Evolutionary conservation across 1,140 invertebrate genomes (phyloP).

Genomic region (Drosophila busckii): DNA sequence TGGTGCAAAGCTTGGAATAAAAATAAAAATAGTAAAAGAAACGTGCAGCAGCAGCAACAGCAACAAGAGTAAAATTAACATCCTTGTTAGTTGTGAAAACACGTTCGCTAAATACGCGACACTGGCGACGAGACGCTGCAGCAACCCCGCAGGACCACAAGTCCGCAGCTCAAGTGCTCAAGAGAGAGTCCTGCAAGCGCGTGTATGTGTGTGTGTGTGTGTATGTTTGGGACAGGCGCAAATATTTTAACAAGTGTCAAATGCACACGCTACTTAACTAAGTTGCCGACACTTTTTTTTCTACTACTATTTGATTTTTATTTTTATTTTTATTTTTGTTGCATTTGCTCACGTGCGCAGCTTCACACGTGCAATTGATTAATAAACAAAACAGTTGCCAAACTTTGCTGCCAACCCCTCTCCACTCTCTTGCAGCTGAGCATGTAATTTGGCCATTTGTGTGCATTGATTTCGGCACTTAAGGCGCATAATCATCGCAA

Average conservation of each 20-base stretch:
- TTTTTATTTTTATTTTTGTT: conserved; percentile 12
- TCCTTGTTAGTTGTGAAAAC: conserved; percentile 76
- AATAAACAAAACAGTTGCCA: conserved; percentile 66
- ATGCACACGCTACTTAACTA: conserved; percentile 78
- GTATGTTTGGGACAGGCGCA: conserved; percentile 62
- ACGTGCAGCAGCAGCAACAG: conserved; percentile 22
- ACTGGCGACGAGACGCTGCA: conserved; percentile 9
- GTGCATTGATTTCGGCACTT: conserved; percentile 78
- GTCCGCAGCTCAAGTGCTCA: conserved; percentile 37
- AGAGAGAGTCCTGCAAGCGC: background rate
- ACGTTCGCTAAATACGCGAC: conserved; percentile 74
- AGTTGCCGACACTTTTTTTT: conserved; percentile 10
- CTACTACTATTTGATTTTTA: conserved; percentile 6
- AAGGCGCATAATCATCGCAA: conserved; percentile 67
- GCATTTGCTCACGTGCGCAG: conserved; percentile 20
- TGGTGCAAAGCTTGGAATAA: conserved; percentile 69
- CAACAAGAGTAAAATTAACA: conserved; percentile 65
- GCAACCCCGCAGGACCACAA: conserved; percentile 36
- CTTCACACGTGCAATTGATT: conserved; percentile 50
- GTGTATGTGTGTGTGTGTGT: conserved; percentile 17
- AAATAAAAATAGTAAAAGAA: conserved; percentile 40
- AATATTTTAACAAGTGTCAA: conserved; percentile 78
- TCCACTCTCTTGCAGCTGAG: background rate
- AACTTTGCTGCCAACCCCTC: conserved; percentile 5
- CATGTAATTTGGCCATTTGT: conserved; percentile 77